A percentile compares a stretch with the other conserved stretches of the same genome.
These are phyloP conservation scores for Temnothorax rugatulus DNA, from an alignment of 2,888 invertebrate genomes.

Conservation along the genomic window DNA sequence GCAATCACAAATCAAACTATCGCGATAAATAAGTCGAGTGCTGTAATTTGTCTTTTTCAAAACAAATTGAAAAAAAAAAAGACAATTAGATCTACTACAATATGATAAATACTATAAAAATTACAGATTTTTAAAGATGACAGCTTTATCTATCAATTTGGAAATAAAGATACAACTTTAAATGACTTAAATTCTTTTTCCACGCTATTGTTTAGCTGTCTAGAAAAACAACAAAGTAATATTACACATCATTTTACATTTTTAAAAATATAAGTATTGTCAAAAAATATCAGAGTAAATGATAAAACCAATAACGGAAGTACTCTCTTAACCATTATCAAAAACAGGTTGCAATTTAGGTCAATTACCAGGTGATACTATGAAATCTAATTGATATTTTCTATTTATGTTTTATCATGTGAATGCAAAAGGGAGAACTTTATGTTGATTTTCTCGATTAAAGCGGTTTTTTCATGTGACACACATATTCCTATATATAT, in stretches of 20 bases:
- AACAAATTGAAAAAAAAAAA: not conserved
- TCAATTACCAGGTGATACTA: not conserved
- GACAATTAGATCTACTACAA: not conserved
- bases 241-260: not conserved
- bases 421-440: not conserved
- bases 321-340: not conserved
- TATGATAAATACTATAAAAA: not conserved
- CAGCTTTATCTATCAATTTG: not conserved
- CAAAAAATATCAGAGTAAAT: not conserved
- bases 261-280: not conserved
- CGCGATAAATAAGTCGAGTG: not conserved
- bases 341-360: not conserved
- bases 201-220: not conserved
- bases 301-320: not conserved
- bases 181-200: not conserved
- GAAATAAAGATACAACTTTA: not conserved
- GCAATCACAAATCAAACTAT: slow-evolving; percentile 7
- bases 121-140: not conserved
- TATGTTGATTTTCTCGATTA: not conserved
- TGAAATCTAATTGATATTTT: slow-evolving; percentile 12
- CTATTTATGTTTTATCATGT: not conserved
- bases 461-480: not conserved
- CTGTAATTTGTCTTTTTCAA: not conserved
- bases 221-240: too few species aligned
- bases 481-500: not conserved